phyloP scores from a whole-genome alignment of 1,140 invertebrate genomes.

The Monomorium pharaonis region DNA sequence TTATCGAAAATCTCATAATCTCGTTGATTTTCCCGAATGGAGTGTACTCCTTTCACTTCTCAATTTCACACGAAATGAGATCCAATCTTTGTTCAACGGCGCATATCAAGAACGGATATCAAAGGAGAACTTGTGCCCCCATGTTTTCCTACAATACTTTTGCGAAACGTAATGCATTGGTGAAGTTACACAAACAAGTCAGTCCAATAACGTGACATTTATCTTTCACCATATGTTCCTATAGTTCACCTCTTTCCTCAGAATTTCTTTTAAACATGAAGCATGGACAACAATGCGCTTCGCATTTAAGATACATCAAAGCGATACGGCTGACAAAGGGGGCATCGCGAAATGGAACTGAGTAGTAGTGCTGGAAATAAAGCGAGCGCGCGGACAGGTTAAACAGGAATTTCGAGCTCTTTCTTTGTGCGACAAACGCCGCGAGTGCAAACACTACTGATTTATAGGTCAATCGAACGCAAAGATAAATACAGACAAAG shows the following conservation, averaged over 20 bases:
- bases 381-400: conserved; percentile 56
- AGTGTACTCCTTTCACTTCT: not conserved
- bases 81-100: not conserved
- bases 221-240: conserved; percentile 30
- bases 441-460: conserved; percentile 62
- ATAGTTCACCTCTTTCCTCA: not conserved
- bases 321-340: conserved; percentile 30
- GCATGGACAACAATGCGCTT: conserved; percentile 26
- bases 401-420: conserved; percentile 67
- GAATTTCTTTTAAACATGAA: conserved; percentile 7
- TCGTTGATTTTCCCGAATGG: not conserved
- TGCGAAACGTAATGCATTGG: not conserved
- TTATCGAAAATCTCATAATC: not conserved
- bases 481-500: conserved; percentile 5
- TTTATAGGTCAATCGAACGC: conserved; percentile 69
- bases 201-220: conserved; percentile 38
- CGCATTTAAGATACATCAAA: conserved; percentile 51
- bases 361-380: not conserved
- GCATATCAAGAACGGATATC: not conserved
- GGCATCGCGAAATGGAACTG: conserved; percentile 33
- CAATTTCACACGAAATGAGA: not conserved
- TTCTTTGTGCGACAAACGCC: conserved; percentile 60
- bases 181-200: conserved; percentile 14
- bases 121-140: not conserved
- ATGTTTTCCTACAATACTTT: not conserved